These are phyloP conservation scores for Heteropelma amictum DNA, from an alignment of 2,888 invertebrate genomes.

Conservation along the genomic window DNA sequence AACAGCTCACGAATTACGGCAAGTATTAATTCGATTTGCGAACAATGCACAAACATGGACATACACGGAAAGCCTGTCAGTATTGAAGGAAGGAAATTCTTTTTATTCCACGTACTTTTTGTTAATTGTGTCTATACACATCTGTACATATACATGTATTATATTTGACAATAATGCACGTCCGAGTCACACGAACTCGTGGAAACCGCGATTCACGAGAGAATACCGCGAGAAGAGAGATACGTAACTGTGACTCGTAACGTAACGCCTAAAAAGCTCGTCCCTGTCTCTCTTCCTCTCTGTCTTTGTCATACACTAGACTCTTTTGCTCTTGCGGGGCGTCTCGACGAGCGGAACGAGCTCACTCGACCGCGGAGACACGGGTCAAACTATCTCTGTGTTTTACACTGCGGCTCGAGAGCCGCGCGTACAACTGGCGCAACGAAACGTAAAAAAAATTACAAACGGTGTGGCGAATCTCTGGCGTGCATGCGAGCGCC, in stretches of 20 bases:
- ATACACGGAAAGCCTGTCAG: no score
- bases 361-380: slow-evolving; percentile 64
- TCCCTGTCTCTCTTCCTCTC: slow-evolving; percentile 12
- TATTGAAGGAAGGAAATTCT: no score
- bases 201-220: slow-evolving; percentile 19
- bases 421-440: neutral
- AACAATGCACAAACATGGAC: neutral
- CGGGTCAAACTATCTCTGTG: slow-evolving; percentile 51
- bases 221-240: slow-evolving; percentile 10
- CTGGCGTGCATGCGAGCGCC: neutral
- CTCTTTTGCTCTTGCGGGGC: slow-evolving; percentile 22
- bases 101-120: no score
- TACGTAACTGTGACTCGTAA: slow-evolving; percentile 41
- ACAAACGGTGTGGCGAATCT: neutral
- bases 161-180: neutral
- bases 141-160: neutral
- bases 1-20: neutral
- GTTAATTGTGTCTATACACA: neutral
- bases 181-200: neutral
- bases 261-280: slow-evolving; percentile 42
- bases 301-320: neutral
- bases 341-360: slow-evolving; percentile 58
- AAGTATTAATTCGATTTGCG: slow-evolving; percentile 20
- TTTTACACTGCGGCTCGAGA: slow-evolving; percentile 18
- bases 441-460: neutral